Evolutionary conservation across 2,797 vertebrate species (phyloP).

Genomic region (Manis crassicaudata): DNA sequence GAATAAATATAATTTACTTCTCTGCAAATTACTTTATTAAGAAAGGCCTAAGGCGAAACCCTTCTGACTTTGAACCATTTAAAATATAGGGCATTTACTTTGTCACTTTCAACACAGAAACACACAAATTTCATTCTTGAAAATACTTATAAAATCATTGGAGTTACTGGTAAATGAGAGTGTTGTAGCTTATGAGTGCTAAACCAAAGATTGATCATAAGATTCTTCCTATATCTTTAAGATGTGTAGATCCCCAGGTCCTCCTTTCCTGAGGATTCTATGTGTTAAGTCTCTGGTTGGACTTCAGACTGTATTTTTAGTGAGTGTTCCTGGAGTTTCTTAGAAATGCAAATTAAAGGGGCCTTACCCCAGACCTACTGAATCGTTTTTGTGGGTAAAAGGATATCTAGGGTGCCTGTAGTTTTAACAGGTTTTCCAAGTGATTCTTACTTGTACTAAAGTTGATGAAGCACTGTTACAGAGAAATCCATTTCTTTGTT

Average conservation of each 20-base stretch:
- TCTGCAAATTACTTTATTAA: slow-evolving; percentile 32
- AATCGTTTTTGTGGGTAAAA: background rate
- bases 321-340: background rate
- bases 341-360: background rate
- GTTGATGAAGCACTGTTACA: background rate
- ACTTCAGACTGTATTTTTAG: background rate
- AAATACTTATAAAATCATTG: background rate
- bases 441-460: background rate
- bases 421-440: background rate
- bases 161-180: background rate
- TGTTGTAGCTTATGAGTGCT: background rate
- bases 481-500: background rate
- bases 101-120: background rate
- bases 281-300: background rate
- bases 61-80: background rate
- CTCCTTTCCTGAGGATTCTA: background rate
- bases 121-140: background rate
- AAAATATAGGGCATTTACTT: slow-evolving; percentile 31
- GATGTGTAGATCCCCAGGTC: background rate
- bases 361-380: background rate
- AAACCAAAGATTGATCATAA: background rate
- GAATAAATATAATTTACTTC: slow-evolving; percentile 34
- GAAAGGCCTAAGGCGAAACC: slow-evolving; percentile 22
- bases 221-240: background rate
- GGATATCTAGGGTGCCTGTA: background rate